These are phyloP conservation scores for Oreotrochilus melanogaster DNA, from an alignment of 2,113 vertebrate species.

Conservation along the genomic window DNA sequence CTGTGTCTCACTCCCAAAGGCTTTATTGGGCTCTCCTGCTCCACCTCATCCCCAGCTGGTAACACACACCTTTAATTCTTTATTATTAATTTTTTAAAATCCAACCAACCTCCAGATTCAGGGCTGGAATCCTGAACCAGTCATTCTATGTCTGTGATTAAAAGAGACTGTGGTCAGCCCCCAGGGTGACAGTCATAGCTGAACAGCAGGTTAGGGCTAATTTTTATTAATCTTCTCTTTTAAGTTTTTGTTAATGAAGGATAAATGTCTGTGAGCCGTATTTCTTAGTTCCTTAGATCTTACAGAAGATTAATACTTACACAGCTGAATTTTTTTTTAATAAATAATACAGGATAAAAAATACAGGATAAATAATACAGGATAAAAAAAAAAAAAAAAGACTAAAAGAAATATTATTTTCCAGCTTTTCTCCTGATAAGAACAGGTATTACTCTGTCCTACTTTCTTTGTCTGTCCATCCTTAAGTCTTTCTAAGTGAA, in stretches of 20 bases:
- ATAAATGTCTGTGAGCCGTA: constrained; percentile 37
- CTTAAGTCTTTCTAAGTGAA: not conserved
- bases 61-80: not conserved
- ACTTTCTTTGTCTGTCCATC: not conserved
- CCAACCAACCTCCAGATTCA: not conserved
- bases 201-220: constrained; percentile 31
- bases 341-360: not conserved
- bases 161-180: not conserved
- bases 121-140: not conserved
- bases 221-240: constrained; percentile 56
- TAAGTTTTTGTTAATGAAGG: constrained; percentile 55
- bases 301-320: constrained; percentile 20
- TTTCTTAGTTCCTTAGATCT: constrained; percentile 42
- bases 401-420: not conserved
- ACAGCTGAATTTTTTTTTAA: not conserved
- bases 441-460: not conserved
- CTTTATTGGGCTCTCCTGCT: not conserved
- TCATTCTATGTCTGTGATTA: not conserved
- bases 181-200: constrained; percentile 6
- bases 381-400: not conserved
- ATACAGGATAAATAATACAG: not conserved
- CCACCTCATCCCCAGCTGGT: not conserved
- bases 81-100: not conserved
- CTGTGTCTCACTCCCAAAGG: not conserved
- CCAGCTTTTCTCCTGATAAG: not conserved